Base-by-base conservation (phyloP, 2,888 invertebrate species). In the Brenthis daphne region DNA sequence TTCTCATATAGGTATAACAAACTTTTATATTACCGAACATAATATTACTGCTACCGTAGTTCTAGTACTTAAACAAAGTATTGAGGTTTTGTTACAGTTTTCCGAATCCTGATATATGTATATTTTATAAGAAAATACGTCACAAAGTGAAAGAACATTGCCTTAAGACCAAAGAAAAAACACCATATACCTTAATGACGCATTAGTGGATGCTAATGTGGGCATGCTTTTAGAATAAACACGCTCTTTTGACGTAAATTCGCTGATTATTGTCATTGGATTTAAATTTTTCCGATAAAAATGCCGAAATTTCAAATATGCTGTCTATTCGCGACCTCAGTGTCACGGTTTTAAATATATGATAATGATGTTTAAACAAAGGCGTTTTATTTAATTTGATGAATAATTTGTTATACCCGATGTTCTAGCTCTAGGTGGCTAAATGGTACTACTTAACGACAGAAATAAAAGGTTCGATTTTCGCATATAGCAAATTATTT, bases 201-300 rank as follows among this genome's bases (percentile, higher is more conserved):
- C 77, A 79, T 80, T 79, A 75, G 75, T 71, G 68, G 79, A 85
- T 83, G 82, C 75, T 83, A 85, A 86, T 85, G 79, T 76, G 75
- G 69, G 54, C 58, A 68, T 43, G 68, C 75, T 67, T 67, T 71
- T 73, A 69, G 66, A 56, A 56, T 54, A 55, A 54, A 56, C 54
- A 68, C 65, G 58, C 67, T 64, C 64, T 66, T 65, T 33, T 29
- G 57, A 68, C 68, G 71, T 64, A 69, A 69, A 68, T 68, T 66
- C 48, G 67, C 66, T 69, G 63, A 65, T 67, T 61, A 56, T 56
- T 55, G 67, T 56, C 67, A 67, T 24, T 56, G 37, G 24, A 56
- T 56, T 37, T 56, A 63, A 61, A 61, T 56, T 33, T 63, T 53
- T 51, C 37, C n/a, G 67, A 67, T 67, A 67, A 67, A 55, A 63